Conservation (phyloP, 2,888 invertebrate species). For the Scotopteryx bipunctaria region DNA sequence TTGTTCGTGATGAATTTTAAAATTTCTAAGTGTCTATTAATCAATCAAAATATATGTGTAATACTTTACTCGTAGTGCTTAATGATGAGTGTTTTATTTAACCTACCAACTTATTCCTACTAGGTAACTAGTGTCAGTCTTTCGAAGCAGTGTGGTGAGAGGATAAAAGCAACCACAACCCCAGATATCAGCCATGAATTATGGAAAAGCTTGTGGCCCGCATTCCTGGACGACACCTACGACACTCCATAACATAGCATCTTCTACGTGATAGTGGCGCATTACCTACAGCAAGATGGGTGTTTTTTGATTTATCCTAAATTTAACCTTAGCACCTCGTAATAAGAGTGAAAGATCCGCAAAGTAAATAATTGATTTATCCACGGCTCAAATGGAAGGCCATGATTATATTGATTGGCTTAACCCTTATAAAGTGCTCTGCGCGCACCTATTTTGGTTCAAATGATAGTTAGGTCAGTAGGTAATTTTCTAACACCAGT, state of each 20-base stretch:
- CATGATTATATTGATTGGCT: constrained; percentile 23
- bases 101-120: too few species aligned
- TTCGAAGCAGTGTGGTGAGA: too few species aligned
- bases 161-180: too few species aligned
- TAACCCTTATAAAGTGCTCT: constrained; percentile 20
- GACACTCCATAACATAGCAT: background rate
- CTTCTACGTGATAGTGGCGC: constrained; percentile 1
- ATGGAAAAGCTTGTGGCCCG: background rate
- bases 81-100: too few species aligned
- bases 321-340: background rate
- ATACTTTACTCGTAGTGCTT: too few species aligned
- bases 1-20: too few species aligned
- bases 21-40: too few species aligned
- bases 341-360: background rate
- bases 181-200: background rate
- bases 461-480: constrained; percentile 10
- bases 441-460: constrained; percentile 14
- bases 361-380: constrained; percentile 18
- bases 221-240: background rate
- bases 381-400: constrained; percentile 19
- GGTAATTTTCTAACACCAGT: constrained; percentile 28
- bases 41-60: too few species aligned
- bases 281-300: background rate
- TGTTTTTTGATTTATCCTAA: background rate
- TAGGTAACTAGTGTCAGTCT: too few species aligned